Base-by-base conservation (phyloP, 2,113 vertebrate genomes). In the Lucifuga dentata region DNA sequence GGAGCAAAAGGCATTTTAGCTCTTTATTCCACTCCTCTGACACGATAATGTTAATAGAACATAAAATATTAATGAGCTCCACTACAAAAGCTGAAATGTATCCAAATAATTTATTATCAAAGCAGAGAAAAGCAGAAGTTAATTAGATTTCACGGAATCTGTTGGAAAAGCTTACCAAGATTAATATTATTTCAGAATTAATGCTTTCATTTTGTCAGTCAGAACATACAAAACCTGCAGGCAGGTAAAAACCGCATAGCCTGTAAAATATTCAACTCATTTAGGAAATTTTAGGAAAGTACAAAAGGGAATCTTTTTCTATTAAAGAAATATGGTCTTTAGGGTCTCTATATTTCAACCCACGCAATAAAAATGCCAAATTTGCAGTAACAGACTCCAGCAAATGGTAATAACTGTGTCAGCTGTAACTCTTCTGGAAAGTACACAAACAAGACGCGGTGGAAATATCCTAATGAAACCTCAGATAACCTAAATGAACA, bases 381-480 rank as follows among this genome's bases (percentile, higher is more conserved):
- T 39, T 20, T 60, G 51, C 1, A 16, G 8, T n/a, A 17, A 17
- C 17, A 55, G 15, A 49, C 41, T 4, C 13, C 3, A 29, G 3
- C 5, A 12, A 32, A 23, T 15, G 15, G 32, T 7, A 16, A 29
- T 24, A 48, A 21, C 3, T 41, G 29, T 10, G 15, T 13, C 29
- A 29, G 17, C 20, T 0, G 11, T 59, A 45, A 53, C 16, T 44
- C 36, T 4, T 23, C 39, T 38, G n/a, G 3, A 62, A 20, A 13
- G 23, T 9, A 73, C 53, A 77, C 29, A 56, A 65, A 73, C 50
- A 39, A 38, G 21, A 39, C 49, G 35, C 6, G 1, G 13, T 58
- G 77, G 63, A 75, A 76, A 80, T 17, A 43, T 61, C 44, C 74
- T 59, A 10, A 81, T 86, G 79, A 81, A 64, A 57, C 64, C 40